Percentiles rank a stretch among this genome's conserved stretches.
Evolutionary conservation across 2,113 vertebrate species (phyloP).

Genomic region (Xenopus laevis): DNA sequence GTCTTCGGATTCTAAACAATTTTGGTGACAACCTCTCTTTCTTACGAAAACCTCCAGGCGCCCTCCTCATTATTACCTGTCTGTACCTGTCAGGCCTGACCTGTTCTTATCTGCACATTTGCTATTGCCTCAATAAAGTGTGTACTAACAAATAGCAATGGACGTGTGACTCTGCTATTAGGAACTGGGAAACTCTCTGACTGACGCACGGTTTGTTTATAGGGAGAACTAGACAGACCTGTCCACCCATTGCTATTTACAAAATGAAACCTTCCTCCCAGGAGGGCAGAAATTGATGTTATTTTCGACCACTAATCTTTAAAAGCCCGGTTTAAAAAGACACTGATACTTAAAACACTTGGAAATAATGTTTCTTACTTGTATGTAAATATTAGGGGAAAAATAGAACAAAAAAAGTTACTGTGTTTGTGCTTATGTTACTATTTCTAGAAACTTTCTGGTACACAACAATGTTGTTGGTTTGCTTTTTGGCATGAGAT

Average conservation of each 20-base stretch:
- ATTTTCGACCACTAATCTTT: not conserved
- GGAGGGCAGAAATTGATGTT: not conserved
- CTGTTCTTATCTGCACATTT: not conserved
- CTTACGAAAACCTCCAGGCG: not conserved
- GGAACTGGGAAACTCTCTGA: not conserved
- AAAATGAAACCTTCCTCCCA: conserved; percentile 16
- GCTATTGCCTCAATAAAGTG: not conserved
- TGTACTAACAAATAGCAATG: not conserved
- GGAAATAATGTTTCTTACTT: no score
- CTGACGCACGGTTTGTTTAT: conserved; percentile 2
- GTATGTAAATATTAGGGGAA: no score
- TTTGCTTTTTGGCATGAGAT: no score
- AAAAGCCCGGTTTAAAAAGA: no score
- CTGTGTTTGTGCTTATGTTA: no score
- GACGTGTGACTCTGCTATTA: not conserved
- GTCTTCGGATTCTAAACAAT: not conserved
- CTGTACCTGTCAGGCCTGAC: conserved; percentile 5
- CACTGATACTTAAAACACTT: no score
- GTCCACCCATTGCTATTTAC: conserved; percentile 6
- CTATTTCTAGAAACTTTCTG: no score
- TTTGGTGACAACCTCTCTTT: not conserved
- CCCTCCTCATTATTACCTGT: not conserved
- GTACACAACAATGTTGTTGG: no score
- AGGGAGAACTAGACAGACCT: conserved; percentile 22
- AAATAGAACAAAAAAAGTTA: no score